A percentile compares a stretch with the other conserved stretches of the same genome.
phyloP scores from a whole-genome alignment of 2,113 vertebrate genomes.

The Corydoras maculifer region DNA sequence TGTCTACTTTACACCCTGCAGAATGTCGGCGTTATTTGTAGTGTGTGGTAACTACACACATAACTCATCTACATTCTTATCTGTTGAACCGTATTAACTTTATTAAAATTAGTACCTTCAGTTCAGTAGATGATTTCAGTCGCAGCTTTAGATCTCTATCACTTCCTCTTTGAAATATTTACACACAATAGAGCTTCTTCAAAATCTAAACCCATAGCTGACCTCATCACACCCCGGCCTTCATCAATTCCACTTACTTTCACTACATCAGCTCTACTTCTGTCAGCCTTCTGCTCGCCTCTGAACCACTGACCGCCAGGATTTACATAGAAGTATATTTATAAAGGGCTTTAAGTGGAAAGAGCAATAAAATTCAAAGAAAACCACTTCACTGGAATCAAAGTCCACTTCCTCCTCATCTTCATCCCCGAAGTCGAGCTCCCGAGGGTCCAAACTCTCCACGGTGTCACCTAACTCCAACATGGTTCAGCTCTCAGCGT shows the following conservation, averaged over 20 bases:
- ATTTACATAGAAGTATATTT: too few species aligned
- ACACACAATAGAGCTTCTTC: background rate
- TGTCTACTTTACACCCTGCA: too few species aligned
- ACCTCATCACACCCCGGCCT: background rate
- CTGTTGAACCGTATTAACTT: too few species aligned
- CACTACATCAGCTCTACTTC: background rate
- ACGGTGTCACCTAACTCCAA: slow-evolving; percentile 84
- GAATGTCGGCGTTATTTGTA: too few species aligned
- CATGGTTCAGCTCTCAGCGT: slow-evolving; percentile 64
- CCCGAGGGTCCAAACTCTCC: slow-evolving; percentile 84
- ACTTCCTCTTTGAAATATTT: background rate
- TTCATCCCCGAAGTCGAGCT: slow-evolving; percentile 80
- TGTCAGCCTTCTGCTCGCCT: too few species aligned
- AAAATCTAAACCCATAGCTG: slow-evolving; percentile 1
- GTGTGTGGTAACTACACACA: too few species aligned
- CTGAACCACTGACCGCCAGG: too few species aligned
- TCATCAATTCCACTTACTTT: background rate
- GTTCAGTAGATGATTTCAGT: too few species aligned
- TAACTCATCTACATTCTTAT: too few species aligned
- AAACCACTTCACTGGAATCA: slow-evolving; percentile 37
- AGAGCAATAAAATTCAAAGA: background rate
- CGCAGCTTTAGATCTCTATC: background rate
- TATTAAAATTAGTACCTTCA: too few species aligned
- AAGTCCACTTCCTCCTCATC: slow-evolving; percentile 73
- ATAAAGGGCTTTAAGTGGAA: background rate